phyloP scores from a whole-genome alignment of 1,140 invertebrate species.

The Trialeurodes vaporariorum region DNA sequence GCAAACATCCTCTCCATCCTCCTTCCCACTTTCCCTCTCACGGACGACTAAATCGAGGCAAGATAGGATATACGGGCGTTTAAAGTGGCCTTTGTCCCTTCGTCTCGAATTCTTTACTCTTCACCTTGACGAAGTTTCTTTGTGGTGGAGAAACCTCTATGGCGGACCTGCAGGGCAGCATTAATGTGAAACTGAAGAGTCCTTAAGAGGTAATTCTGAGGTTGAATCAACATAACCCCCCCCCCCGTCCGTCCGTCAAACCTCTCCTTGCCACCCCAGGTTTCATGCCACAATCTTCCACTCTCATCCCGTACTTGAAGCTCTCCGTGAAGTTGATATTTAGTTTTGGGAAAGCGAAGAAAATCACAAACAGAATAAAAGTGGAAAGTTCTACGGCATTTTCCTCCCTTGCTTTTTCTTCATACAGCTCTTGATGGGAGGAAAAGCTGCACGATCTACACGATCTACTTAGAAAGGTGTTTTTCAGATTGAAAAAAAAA shows the following conservation, averaged over 20 bases:
- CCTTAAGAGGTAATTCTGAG: neutral
- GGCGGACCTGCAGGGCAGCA: neutral
- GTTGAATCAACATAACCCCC: neutral
- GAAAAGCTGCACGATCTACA: neutral
- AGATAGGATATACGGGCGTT: too few species aligned
- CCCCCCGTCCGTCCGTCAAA: too few species aligned
- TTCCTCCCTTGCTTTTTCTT: neutral
- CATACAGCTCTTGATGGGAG: neutral
- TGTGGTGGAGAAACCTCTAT: too few species aligned
- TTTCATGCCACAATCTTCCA: neutral
- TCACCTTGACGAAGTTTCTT: too few species aligned
- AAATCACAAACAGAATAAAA: slow-evolving; percentile 1
- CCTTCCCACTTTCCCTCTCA: too few species aligned
- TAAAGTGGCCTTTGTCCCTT: too few species aligned
- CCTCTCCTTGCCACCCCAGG: too few species aligned
- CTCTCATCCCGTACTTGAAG: too few species aligned
- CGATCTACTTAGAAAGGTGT: neutral
- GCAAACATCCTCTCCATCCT: too few species aligned
- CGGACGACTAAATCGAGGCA: too few species aligned
- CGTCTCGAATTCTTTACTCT: too few species aligned
- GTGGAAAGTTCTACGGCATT: neutral
- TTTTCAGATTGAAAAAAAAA: neutral
- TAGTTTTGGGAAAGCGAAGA: neutral
- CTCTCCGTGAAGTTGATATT: neutral
- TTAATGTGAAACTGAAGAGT: neutral